These are phyloP conservation scores for Parauchenoglanis punctatus DNA, from an alignment of 2,797 vertebrate species.

Conservation along the genomic window DNA sequence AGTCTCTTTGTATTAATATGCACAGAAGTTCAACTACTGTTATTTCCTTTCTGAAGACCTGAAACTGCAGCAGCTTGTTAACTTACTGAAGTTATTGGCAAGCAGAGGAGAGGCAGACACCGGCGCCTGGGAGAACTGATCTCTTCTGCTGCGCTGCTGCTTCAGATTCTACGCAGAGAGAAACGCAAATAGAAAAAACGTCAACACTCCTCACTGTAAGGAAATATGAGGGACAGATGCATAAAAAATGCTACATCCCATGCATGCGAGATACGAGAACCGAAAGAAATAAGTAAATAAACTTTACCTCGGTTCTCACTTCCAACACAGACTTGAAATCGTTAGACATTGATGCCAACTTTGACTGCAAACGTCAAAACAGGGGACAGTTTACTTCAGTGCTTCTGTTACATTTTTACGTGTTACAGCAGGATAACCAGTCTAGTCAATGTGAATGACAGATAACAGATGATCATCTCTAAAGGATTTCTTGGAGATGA, in stretches of 20 bases:
- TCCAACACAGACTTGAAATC: constrained; percentile 95
- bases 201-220: not conserved
- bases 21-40: not conserved
- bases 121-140: constrained; percentile 87
- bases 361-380: constrained; percentile 78
- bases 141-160: constrained; percentile 89
- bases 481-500: constrained; percentile 12
- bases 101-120: constrained; percentile 80
- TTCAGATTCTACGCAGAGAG: constrained; percentile 83
- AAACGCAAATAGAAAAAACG: not conserved
- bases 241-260: not conserved
- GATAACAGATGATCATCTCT: constrained; percentile 20
- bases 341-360: constrained; percentile 93
- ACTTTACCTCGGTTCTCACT: constrained; percentile 91
- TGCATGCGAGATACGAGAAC: not conserved
- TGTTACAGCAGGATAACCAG: not conserved
- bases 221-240: not conserved
- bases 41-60: not conserved
- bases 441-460: not conserved
- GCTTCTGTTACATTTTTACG: not conserved
- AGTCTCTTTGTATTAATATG: not conserved
- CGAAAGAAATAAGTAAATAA: not conserved
- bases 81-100: constrained; percentile 88
- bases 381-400: constrained; percentile 4
- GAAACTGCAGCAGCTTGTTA: not conserved